Evolutionary conservation across 2,888 invertebrate species (phyloP).

Genomic region (Tipula helvola): DNA sequence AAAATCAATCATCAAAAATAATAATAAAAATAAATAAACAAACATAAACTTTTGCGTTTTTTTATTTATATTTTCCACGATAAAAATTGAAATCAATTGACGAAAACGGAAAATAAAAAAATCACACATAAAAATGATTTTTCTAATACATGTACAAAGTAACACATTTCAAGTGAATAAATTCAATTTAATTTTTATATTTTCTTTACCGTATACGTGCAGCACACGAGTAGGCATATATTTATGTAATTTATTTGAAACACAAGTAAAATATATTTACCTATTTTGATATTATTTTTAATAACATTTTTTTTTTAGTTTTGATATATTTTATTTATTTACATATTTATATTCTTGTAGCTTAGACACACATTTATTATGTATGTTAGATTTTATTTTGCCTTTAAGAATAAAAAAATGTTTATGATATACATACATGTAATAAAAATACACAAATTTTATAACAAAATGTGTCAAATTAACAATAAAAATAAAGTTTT

Average conservation of each 20-base stretch:
- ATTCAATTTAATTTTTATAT: constrained; percentile 6
- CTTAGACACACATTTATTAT: not conserved
- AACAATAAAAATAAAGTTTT: not conserved
- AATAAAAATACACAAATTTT: not conserved
- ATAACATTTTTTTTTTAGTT: not conserved
- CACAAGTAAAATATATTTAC: not conserved
- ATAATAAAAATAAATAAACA: not conserved
- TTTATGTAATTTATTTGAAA: not conserved
- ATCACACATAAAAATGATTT: not conserved
- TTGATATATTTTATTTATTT: not conserved
- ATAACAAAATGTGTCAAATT: not conserved
- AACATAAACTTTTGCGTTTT: not conserved
- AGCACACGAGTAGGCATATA: not conserved
- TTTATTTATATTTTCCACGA: not conserved
- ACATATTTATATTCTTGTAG: not conserved
- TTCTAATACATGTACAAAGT: not conserved
- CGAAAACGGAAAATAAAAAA: not conserved
- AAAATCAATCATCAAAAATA: constrained; percentile 1
- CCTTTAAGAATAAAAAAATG: not conserved
- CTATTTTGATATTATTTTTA: not conserved
- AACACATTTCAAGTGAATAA: constrained; percentile 9
- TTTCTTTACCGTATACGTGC: not conserved
- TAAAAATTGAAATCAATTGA: constrained; percentile 4
- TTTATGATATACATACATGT: not conserved
- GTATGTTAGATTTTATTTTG: not conserved